These are phyloP conservation scores for Torymus tubicola DNA, from an alignment of 2,888 invertebrate species.

Conservation along the genomic window DNA sequence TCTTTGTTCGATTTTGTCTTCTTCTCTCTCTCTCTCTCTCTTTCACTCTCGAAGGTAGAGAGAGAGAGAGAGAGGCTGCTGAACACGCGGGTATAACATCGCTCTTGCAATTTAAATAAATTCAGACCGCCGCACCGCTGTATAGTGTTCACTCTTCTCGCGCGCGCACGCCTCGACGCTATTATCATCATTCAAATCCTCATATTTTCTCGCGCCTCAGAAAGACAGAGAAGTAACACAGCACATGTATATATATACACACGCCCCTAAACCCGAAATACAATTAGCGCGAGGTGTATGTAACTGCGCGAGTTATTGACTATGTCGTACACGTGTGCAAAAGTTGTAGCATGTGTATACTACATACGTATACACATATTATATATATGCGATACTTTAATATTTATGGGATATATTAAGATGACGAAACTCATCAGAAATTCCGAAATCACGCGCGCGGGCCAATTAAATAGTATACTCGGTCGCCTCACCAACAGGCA, in stretches of 20 bases:
- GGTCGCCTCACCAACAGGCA: too few relatives aligned
- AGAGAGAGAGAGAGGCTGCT: constrained; percentile 66
- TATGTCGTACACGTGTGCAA: too few relatives aligned
- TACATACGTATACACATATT: too few relatives aligned
- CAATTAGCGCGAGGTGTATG: too few relatives aligned
- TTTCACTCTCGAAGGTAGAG: too few relatives aligned
- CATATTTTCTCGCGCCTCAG: constrained; percentile 27
- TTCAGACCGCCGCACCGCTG: constrained; percentile 63
- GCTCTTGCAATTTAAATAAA: constrained; percentile 76
- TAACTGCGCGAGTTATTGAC: too few relatives aligned
- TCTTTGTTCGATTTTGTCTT: constrained; percentile 66
- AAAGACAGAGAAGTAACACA: neutral
- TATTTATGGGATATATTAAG: too few relatives aligned
- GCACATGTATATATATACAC: too few relatives aligned
- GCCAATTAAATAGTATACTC: neutral
- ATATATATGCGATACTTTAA: too few relatives aligned
- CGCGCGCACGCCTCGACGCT: constrained; percentile 43
- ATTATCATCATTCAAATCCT: constrained; percentile 41
- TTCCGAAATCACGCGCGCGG: neutral
- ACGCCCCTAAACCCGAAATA: too few relatives aligned
- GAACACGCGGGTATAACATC: constrained; percentile 75
- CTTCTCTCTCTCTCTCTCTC: constrained; percentile 43
- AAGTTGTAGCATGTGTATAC: too few relatives aligned
- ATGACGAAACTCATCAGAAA: too few relatives aligned
- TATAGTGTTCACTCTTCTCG: constrained; percentile 61